These are phyloP conservation scores for Anhinga anhinga DNA, from an alignment of 2,113 vertebrate species.

Conservation along the genomic window DNA sequence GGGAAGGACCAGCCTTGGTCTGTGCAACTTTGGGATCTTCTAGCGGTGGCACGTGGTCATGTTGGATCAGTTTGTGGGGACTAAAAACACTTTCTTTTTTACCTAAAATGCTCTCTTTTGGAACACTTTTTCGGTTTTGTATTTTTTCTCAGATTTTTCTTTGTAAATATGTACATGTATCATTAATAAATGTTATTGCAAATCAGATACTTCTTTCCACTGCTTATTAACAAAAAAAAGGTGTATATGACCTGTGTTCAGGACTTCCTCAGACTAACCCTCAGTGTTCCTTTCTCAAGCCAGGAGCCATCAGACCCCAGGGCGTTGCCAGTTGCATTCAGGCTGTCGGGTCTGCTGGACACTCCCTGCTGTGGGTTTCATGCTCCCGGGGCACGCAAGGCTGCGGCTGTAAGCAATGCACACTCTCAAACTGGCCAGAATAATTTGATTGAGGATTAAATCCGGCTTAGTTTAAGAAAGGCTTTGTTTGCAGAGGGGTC, in stretches of 20 bases:
- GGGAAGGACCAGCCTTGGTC: neutral
- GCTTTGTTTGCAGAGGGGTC: neutral
- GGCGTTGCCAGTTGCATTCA: neutral
- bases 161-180: slow-evolving; percentile 70
- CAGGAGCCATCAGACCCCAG: neutral
- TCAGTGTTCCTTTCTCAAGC: neutral
- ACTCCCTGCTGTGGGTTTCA: neutral
- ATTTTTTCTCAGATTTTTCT: slow-evolving; percentile 63
- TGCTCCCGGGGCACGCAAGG: neutral
- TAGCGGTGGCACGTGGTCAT: neutral
- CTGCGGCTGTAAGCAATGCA: neutral
- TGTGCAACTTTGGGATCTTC: neutral
- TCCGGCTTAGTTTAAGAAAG: neutral
- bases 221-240: slow-evolving; percentile 48
- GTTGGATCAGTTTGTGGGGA: neutral
- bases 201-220: slow-evolving; percentile 48
- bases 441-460: neutral
- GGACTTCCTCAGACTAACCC: neutral
- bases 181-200: slow-evolving; percentile 66
- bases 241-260: neutral
- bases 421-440: neutral
- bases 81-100: slow-evolving; percentile 46
- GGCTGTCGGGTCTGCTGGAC: neutral
- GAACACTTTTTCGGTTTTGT: slow-evolving; percentile 53
- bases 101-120: slow-evolving; percentile 54